Base-by-base conservation (phyloP, 1,140 invertebrate species). In the Sipha flava region DNA sequence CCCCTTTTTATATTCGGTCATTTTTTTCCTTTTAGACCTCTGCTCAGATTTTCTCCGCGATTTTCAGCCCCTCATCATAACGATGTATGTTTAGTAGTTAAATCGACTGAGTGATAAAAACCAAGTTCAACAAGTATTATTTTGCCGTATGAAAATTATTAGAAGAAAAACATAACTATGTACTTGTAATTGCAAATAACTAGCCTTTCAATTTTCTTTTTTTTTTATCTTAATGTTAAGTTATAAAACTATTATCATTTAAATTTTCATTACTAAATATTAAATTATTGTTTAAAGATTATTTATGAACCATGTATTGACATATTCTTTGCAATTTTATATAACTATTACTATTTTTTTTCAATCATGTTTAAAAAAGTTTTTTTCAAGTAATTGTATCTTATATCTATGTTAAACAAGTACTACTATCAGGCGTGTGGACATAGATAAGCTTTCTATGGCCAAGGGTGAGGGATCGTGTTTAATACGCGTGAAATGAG, bases 1-100 rank as follows among this genome's bases (percentile, higher is more conserved):
- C 73, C 73, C 73, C 73, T 77, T 77, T 77, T 77, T 77, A 57
- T 77, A 75, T 77, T 77, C 73, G 73, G 37, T 77, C 73, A 77
- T 77, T 59, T 77, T 75, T 57, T 70, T 54, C 9, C 21, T 54
- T 52, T 37, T 54, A 52, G n/a, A 49, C 26, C 45, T 34, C 18
- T 52, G 45, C 40, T 49, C 52, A 77, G 73, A 77, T 77, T 77
- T 77, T 77, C 34, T 77, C 34, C 21, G 31, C 52, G 34, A 23
- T 75, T 59, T 59, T 40, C 23, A 59, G 49, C 73, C 73, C 73
- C 52, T 77, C 47, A 3, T 37, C 31, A 57, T 77, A 77, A 77
- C 52, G 34, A 77, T 40, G 52, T 57, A n/a, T 37, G 2, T 6
- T 29, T 3, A 77, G 21, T 77, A 59, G 73, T 77, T 57, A 77